Evolutionary conservation across 1,140 invertebrate genomes (phyloP).

Genomic region (Sogatella furcifera): DNA sequence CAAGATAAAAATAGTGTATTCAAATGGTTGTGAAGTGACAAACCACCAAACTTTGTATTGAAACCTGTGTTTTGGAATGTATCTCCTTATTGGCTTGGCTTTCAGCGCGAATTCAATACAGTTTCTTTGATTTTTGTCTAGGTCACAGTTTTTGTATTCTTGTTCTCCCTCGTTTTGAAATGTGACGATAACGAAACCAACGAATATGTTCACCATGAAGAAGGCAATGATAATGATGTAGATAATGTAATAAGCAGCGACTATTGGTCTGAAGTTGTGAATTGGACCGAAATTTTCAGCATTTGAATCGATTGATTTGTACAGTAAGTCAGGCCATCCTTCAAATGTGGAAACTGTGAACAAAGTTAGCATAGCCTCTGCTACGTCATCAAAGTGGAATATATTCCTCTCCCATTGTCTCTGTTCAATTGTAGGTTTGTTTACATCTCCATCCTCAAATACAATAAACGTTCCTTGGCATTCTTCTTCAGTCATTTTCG

Average conservation of each 20-base stretch:
- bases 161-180: slow-evolving; percentile 99
- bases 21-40: slow-evolving; percentile 97
- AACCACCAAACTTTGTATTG: slow-evolving; percentile 99
- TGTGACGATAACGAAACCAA: slow-evolving; percentile 99
- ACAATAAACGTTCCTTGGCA: slow-evolving; percentile 76
- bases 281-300: slow-evolving; percentile 90
- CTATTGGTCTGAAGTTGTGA: slow-evolving; percentile 93
- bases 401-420: slow-evolving; percentile 72
- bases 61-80: slow-evolving; percentile 96
- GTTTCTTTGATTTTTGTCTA: slow-evolving; percentile 99
- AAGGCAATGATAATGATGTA: slow-evolving; percentile 99
- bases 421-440: slow-evolving; percentile 59
- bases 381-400: slow-evolving; percentile 97
- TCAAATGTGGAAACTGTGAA: slow-evolving; percentile 99
- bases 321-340: slow-evolving; percentile 92
- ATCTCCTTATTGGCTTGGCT: slow-evolving; percentile 91
- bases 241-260: slow-evolving; percentile 97
- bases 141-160: slow-evolving; percentile 99
- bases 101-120: slow-evolving; percentile 99
- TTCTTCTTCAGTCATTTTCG: slow-evolving; percentile 73
- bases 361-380: slow-evolving; percentile 94
- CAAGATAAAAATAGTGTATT: slow-evolving; percentile 95
- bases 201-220: slow-evolving; percentile 99
- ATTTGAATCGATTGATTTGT: slow-evolving; percentile 96
- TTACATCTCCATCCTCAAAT: slow-evolving; percentile 77